Evolutionary conservation across 64 coral and sea anemone genomes (phyloP), one percentile per base, ranked within the genome.

Genomic region (Actinia equina): DNA sequence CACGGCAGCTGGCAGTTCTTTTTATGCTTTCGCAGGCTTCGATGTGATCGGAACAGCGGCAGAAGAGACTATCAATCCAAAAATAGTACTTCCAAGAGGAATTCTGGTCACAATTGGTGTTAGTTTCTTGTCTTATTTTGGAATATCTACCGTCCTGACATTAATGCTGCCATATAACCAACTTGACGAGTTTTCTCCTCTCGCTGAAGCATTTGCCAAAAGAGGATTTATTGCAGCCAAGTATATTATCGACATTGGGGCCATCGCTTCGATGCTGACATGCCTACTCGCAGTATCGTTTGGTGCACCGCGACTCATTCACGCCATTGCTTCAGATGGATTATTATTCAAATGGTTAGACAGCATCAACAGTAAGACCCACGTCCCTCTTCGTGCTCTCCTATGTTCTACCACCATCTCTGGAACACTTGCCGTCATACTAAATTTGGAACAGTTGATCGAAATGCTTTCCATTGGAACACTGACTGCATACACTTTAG

Each of bases 381-480:
- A 44, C n/a, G 78, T 93, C 26, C 94, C 94, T 1, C 19, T 89
- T n/a, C 51, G 86, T 74, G 94, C 88, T 2, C 59, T 54, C 6
- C 9, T 90, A 14, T 54, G 51, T 30, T 55, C 19, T 25, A 6
- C 51, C 17, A 56, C 27, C 51, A 30, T 84, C n/a, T 15, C n/a
- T 16, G 82, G 51, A 27, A 22, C 62, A 1, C 45, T 90, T 3
- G 71, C 83, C 9, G 56, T 90, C 15, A 13, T 90, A 15, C 19
- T 90, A 44, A 80, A 90, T 41, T 44, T 90, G 19, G 80, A 90
- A 20, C 89, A 90, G 20, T 82, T 90, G 19, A 62, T 90, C 22
- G 89, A 90, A 77, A 90, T 90, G 89, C 17, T 90, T 11, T 90
- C 89, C 13, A 90, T 90, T 71, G 90, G 90, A 16, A 92, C 90